Conservation (phyloP, 2,113 vertebrate species). For the Atlantisia rogersi region DNA sequence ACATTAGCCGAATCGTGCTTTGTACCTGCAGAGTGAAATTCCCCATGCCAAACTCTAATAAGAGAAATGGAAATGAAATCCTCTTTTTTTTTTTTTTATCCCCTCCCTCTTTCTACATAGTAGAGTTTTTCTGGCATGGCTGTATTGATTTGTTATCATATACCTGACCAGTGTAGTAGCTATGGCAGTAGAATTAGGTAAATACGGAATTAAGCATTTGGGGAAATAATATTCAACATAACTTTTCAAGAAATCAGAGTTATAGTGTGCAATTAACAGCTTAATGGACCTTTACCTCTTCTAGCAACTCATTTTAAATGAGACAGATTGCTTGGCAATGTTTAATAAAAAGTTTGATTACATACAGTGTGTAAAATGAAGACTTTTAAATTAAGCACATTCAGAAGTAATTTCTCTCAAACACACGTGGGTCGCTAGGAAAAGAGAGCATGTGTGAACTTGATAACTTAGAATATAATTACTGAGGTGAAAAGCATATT, state of each 20-base stretch:
- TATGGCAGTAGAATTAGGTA: neutral
- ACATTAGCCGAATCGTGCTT: slow-evolving; percentile 9
- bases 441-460: neutral
- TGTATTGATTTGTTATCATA: neutral
- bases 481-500: slow-evolving; percentile 2
- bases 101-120: neutral
- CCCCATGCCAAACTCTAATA: neutral
- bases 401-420: slow-evolving; percentile 47
- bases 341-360: slow-evolving; percentile 63
- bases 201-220: neutral
- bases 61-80: neutral
- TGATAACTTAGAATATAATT: slow-evolving; percentile 39
- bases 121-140: neutral
- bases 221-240: neutral
- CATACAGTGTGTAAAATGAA: slow-evolving; percentile 33
- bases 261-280: slow-evolving; percentile 42
- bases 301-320: slow-evolving; percentile 48
- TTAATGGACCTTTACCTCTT: slow-evolving; percentile 57
- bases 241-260: slow-evolving; percentile 18
- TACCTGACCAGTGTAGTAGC: neutral
- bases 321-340: slow-evolving; percentile 44
- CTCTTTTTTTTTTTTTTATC: neutral
- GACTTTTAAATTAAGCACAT: slow-evolving; percentile 28
- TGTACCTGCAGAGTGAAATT: slow-evolving; percentile 17
- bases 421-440: neutral